phyloP scores from a whole-genome alignment of 2,113 vertebrate species.

The Sterrhoptilus dennistouni region DNA sequence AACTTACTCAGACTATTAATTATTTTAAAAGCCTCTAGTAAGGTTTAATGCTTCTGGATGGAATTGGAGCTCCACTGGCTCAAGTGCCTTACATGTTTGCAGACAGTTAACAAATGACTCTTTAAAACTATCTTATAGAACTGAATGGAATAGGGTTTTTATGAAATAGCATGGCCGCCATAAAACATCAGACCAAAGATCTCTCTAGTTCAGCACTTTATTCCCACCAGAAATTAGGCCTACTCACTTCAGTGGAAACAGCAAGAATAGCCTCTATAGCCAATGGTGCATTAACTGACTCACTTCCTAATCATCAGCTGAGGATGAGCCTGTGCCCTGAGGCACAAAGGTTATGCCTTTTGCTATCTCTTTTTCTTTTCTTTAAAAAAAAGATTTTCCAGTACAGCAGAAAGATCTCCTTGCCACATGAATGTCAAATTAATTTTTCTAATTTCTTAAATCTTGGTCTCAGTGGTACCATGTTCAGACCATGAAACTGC shows the following conservation, averaged over 20 bases:
- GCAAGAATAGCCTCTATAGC: background rate
- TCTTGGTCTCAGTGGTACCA: background rate
- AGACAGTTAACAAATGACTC: background rate
- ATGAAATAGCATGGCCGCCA: background rate
- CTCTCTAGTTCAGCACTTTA: background rate
- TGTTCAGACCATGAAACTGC: background rate
- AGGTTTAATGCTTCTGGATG: constrained; percentile 28
- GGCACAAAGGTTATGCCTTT: background rate
- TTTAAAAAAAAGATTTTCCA: background rate
- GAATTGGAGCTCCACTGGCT: constrained; percentile 15
- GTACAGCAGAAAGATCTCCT: background rate
- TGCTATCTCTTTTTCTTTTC: background rate
- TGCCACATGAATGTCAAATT: background rate
- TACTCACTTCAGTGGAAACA: background rate
- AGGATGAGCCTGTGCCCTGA: background rate
- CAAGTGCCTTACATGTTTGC: background rate
- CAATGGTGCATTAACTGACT: background rate
- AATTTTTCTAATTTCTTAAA: background rate
- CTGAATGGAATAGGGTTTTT: background rate
- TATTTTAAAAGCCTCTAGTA: constrained; percentile 70
- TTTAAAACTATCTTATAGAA: background rate
- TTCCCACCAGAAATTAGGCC: background rate
- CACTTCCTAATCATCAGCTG: background rate
- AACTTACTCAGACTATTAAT: constrained; percentile 70
- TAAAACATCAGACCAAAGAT: background rate